phyloP scores from a whole-genome alignment of 1,140 invertebrate genomes.

The Uloborus diversus region DNA sequence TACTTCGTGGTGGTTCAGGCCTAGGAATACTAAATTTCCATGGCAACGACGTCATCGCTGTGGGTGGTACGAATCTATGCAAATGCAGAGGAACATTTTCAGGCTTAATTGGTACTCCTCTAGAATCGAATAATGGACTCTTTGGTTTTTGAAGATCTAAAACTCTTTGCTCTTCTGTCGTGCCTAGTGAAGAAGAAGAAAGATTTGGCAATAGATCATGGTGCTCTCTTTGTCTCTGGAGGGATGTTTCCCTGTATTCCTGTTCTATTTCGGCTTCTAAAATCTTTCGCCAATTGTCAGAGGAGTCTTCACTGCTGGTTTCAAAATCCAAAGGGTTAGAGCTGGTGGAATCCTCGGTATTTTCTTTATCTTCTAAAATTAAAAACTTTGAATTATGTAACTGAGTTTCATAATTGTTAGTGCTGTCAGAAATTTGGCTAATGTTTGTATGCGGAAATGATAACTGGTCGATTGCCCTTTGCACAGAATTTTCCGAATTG shows the following conservation, averaged over 20 bases:
- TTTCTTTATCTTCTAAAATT: conserved; percentile 14
- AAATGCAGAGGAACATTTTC: conserved; percentile 50
- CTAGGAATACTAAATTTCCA: conserved; percentile 50
- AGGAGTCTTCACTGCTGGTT: not conserved
- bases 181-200: not conserved
- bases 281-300: conserved; percentile 26
- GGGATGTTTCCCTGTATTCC: not conserved
- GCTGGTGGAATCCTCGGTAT: not conserved
- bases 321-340: not conserved
- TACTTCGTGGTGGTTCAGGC: conserved; percentile 28
- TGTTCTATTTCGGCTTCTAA: conserved; percentile 15
- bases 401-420: not conserved
- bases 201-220: not conserved
- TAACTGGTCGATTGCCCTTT: too few species aligned
- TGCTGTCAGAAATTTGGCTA: not conserved
- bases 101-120: conserved; percentile 23
- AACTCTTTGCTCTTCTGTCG: not conserved
- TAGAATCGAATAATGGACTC: conserved; percentile 26
- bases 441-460: too few species aligned
- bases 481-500: too few species aligned
- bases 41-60: conserved; percentile 10
- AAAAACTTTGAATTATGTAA: conserved; percentile 31
- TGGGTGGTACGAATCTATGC: conserved; percentile 39
- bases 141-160: conserved; percentile 9
- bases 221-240: not conserved